These are phyloP conservation scores for Epinephelus awoara DNA, from an alignment of 2,797 vertebrate species.

Conservation along the genomic window DNA sequence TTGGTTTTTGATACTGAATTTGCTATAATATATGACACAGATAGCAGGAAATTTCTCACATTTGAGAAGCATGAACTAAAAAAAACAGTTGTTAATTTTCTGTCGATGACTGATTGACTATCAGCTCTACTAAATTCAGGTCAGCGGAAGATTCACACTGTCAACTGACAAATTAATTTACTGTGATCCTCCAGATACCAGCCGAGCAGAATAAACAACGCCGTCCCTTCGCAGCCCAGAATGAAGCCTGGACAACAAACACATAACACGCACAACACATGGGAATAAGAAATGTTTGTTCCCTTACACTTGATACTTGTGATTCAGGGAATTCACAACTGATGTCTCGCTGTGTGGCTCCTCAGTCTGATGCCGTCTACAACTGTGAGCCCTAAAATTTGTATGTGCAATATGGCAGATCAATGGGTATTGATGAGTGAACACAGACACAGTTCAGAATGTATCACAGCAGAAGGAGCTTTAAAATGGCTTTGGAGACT, in stretches of 20 bases:
- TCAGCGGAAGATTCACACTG: background rate
- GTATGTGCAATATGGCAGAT: slow-evolving; percentile 66
- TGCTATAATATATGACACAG: too few relatives aligned
- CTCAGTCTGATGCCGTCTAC: slow-evolving; percentile 29
- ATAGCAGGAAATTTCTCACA: too few relatives aligned
- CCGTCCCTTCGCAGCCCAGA: slow-evolving; percentile 44
- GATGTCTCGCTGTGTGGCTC: slow-evolving; percentile 26
- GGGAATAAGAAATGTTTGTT: slow-evolving; percentile 32
- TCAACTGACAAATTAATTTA: background rate
- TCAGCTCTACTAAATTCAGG: background rate
- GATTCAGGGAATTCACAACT: slow-evolving; percentile 25
- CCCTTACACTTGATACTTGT: slow-evolving; percentile 53
- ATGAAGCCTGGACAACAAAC: slow-evolving; percentile 41
- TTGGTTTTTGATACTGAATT: too few relatives aligned
- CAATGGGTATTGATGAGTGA: slow-evolving; percentile 72
- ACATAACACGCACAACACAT: slow-evolving; percentile 7
- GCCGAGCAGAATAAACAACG: slow-evolving; percentile 33
- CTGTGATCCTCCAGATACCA: background rate
- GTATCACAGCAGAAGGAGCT: slow-evolving; percentile 55
- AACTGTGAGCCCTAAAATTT: slow-evolving; percentile 54
- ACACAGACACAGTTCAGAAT: slow-evolving; percentile 54
- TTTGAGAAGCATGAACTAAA: too few relatives aligned
- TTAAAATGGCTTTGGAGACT: slow-evolving; percentile 46
- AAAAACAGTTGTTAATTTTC: too few relatives aligned
- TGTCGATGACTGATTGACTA: too few relatives aligned